These are phyloP conservation scores for Nannoperca obscura DNA, from an alignment of 2,797 vertebrate genomes.

Conservation along the genomic window DNA sequence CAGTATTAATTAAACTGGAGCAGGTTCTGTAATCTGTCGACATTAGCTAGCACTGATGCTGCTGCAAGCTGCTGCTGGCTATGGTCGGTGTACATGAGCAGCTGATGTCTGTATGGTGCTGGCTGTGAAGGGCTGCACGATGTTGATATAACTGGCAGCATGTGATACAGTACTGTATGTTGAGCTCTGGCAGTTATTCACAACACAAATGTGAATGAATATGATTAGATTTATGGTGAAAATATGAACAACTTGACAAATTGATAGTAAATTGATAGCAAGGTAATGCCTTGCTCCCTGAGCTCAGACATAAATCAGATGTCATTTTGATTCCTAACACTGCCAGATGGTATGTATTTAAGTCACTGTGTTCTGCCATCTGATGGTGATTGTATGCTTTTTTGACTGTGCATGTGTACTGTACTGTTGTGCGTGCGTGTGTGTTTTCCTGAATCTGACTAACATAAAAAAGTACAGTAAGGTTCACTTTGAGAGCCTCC, in stretches of 20 bases:
- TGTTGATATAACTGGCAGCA: slow-evolving; percentile 57
- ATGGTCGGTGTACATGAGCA: slow-evolving; percentile 49
- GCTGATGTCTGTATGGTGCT: slow-evolving; percentile 68
- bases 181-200: slow-evolving; percentile 40
- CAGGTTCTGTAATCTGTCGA: slow-evolving; percentile 68
- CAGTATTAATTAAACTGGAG: slow-evolving; percentile 75
- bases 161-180: slow-evolving; percentile 33
- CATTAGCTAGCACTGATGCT: slow-evolving; percentile 63
- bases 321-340: slow-evolving; percentile 70
- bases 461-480: slow-evolving; percentile 31
- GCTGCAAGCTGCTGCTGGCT: slow-evolving; percentile 73
- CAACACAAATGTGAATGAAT: slow-evolving; percentile 58
- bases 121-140: slow-evolving; percentile 40
- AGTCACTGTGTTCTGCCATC: slow-evolving; percentile 63
- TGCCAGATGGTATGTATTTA: slow-evolving; percentile 77
- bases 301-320: slow-evolving; percentile 68
- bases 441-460: slow-evolving; percentile 24
- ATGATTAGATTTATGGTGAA: slow-evolving; percentile 64
- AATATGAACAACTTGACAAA: slow-evolving; percentile 72
- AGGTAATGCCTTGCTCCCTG: slow-evolving; percentile 62
- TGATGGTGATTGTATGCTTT: slow-evolving; percentile 56
- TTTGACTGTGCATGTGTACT: slow-evolving; percentile 49
- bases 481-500: slow-evolving; percentile 45
- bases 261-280: slow-evolving; percentile 69
- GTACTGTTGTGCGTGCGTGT: slow-evolving; percentile 20